phyloP scores from a whole-genome alignment of 2,797 vertebrate species.

The Spea hammondii region DNA sequence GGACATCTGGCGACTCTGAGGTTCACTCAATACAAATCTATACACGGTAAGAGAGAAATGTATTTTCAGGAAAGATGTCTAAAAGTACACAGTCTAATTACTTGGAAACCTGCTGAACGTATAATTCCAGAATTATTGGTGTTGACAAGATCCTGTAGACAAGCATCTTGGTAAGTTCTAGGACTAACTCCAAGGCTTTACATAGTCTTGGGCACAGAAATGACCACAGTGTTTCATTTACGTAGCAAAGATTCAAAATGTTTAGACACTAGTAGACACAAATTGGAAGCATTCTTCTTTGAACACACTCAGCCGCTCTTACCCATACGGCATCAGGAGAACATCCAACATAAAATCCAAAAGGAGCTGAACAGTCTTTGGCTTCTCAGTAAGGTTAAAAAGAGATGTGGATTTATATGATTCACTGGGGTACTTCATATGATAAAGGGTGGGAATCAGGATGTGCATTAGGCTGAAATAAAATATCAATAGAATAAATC shows the following conservation, averaged over 20 bases:
- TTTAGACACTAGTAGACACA: no score
- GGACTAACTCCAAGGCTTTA: no score
- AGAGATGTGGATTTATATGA: slow-evolving; percentile 80
- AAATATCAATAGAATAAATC: slow-evolving; percentile 56
- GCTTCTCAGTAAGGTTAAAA: slow-evolving; percentile 94
- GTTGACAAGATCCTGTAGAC: no score
- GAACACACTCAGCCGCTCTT: slow-evolving; percentile 52
- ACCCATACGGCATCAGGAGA: slow-evolving; percentile 98
- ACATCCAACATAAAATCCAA: slow-evolving; percentile 98
- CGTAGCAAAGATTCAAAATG: no score
- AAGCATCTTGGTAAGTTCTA: no score
- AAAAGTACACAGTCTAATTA: no score
- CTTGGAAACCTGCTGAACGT: no score
- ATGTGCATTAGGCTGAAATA: slow-evolving; percentile 93
- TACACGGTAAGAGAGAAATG: slow-evolving; percentile 15
- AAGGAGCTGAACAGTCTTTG: slow-evolving; percentile 94
- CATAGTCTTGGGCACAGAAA: no score
- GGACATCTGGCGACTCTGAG: slow-evolving; percentile 82
- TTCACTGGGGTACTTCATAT: slow-evolving; percentile 93
- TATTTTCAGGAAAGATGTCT: neutral
- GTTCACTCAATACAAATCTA: slow-evolving; percentile 94
- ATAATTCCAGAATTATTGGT: no score
- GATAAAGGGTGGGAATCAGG: slow-evolving; percentile 94
- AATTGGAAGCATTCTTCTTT: no score
- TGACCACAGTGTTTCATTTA: no score